Evolutionary conservation across 2,113 vertebrate species (phyloP).

Genomic region (Rhinolophus ferrumequinum): DNA sequence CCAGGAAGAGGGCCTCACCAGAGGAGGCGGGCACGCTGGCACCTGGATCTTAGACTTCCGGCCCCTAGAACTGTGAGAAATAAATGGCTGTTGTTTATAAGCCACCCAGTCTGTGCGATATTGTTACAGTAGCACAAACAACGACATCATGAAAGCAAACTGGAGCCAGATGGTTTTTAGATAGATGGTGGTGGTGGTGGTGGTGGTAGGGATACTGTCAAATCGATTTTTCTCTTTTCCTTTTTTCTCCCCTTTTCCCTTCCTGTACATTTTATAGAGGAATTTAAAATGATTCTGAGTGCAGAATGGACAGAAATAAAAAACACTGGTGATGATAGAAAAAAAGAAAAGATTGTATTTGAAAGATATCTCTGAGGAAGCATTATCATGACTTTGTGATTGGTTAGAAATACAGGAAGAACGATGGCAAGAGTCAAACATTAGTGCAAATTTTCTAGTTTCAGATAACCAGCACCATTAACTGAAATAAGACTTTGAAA

Average conservation of each 20-base stretch:
- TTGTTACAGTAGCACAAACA: background rate
- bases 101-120: background rate
- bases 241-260: background rate
- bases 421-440: background rate
- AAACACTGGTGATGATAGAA: background rate
- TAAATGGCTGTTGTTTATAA: background rate
- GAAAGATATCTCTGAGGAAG: background rate
- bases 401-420: background rate
- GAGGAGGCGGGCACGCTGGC: too few relatives aligned
- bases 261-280: background rate
- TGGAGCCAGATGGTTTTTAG: background rate
- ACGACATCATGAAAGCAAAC: background rate
- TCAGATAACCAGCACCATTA: background rate
- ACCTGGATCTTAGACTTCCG: background rate
- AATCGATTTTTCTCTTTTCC: background rate
- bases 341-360: background rate
- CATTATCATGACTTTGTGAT: background rate
- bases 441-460: background rate
- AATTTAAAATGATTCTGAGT: background rate
- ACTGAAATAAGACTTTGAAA: background rate
- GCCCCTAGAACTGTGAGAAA: background rate
- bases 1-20: background rate
- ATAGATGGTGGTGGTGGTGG: too few relatives aligned
- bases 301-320: background rate
- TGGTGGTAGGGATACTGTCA: background rate